Base-by-base conservation (phyloP, 64 coral and sea anemone genomes). In the Montipora cactus region DNA sequence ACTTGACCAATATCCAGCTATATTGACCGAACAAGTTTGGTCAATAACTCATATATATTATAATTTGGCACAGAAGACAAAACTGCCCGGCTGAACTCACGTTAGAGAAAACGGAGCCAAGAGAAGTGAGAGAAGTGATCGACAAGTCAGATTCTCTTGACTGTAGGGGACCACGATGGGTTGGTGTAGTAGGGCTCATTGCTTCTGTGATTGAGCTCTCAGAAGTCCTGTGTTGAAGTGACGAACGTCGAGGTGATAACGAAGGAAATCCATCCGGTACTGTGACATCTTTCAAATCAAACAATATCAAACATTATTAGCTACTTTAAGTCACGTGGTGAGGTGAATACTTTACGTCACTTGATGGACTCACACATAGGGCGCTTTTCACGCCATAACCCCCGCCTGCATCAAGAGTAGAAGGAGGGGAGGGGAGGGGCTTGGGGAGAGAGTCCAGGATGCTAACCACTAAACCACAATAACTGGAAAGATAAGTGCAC, bases 131-230 rank as follows among this genome's bases (percentile, higher is more conserved):
- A 3, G 74, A 76, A 2, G 46, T 66, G 5, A 84, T 68, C 15
- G 82, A 86, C 16, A 86, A 20, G 37, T 86, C 66, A 9, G 82
- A 86, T 44, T 5, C 2, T 49, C 64, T 71, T 23, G 82, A 86
- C 67, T 47, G 62, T 71, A 59, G 44, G 8, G 44, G 64, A 49
- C 82, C 82, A 5, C 46, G 82, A 47, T 47, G 82, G 47, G 82
- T 48, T 7, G 82, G 82, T 4, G 82, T 71, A 0, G 37, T 44
- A 21, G 64, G 44, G 82, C 82, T 68, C 14, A 86, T 71, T 49
- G 67, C 14, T n/a, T 72, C 82, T 21, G 82, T 50, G 19, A 49
- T 10, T 12, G 82, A 86, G 11, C 82, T 67, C 25, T 5, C 1
- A 20, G 82, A 70, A 2, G 44, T 25, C 47, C 59, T 70, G 46